Conservation (phyloP, 2,797 vertebrate genomes). For the Tinamus major region DNA sequence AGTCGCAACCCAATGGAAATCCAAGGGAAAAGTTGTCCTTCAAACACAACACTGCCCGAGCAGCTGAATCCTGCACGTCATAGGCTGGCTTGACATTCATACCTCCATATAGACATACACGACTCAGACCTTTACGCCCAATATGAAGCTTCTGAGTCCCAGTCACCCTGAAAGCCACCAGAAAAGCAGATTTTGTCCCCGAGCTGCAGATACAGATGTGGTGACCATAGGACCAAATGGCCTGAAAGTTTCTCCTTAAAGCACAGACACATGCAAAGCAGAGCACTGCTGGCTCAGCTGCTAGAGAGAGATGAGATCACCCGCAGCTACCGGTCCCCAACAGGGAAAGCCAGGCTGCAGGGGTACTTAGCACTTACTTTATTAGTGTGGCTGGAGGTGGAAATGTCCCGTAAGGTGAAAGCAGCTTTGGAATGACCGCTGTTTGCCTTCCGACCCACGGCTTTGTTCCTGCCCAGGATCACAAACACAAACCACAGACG, state of each 20-base stretch:
- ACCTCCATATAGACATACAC: no score
- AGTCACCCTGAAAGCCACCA: no score
- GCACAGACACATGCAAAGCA: neutral
- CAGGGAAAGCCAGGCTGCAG: neutral
- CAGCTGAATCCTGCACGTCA: no score
- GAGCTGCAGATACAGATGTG: no score
- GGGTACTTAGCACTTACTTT: conserved; percentile 72
- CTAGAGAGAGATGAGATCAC: neutral
- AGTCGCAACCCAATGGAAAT: neutral
- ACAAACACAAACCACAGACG: neutral
- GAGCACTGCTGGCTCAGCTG: neutral
- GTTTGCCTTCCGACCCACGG: conserved; percentile 71
- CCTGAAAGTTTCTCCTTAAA: neutral
- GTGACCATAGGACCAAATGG: no score
- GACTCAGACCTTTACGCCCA: no score
- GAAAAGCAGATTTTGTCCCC: no score
- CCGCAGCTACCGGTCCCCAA: neutral
- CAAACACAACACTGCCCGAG: no score
- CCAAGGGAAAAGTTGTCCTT: no score
- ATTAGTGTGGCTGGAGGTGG: conserved; percentile 75
- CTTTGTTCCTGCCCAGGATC: conserved; percentile 68
- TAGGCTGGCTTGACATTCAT: no score
- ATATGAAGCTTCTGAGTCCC: no score
- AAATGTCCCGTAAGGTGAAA: conserved; percentile 86
- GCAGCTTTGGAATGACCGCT: conserved; percentile 83